Percentiles rank a stretch among this genome's conserved stretches.
phyloP scores from a whole-genome alignment of 1,140 invertebrate genomes.

The Saccostrea echinata region DNA sequence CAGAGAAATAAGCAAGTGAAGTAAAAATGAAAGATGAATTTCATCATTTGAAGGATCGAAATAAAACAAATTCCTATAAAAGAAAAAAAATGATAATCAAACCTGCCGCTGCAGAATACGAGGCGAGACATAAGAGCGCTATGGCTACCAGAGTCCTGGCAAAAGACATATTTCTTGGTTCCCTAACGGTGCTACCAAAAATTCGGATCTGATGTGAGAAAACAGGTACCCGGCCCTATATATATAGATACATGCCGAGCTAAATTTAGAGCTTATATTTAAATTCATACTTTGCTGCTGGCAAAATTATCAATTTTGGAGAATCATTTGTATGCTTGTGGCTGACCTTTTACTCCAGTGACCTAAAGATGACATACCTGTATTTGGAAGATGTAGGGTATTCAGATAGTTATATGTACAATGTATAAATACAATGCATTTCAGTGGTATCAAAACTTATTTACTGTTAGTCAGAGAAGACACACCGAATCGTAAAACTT shows the following conservation, averaged over 20 bases:
- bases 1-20: no score
- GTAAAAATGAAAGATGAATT: no score
- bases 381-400: no score
- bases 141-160: not conserved
- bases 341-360: not conserved
- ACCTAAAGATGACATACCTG: not conserved
- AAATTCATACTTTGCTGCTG: not conserved
- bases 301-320: slow-evolving; percentile 5
- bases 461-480: no score
- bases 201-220: not conserved
- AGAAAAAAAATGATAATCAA: not conserved
- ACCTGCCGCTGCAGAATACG: not conserved
- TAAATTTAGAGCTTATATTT: not conserved
- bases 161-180: not conserved
- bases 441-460: no score
- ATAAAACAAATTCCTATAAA: not conserved
- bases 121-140: not conserved
- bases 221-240: not conserved
- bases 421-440: no score
- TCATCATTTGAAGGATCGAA: no score
- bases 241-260: not conserved
- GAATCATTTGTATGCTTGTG: not conserved
- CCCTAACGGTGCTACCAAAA: not conserved
- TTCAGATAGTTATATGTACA: no score
- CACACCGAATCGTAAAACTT: no score